Conservation (phyloP, 2,113 vertebrate species). For the Elephas maximus region DNA sequence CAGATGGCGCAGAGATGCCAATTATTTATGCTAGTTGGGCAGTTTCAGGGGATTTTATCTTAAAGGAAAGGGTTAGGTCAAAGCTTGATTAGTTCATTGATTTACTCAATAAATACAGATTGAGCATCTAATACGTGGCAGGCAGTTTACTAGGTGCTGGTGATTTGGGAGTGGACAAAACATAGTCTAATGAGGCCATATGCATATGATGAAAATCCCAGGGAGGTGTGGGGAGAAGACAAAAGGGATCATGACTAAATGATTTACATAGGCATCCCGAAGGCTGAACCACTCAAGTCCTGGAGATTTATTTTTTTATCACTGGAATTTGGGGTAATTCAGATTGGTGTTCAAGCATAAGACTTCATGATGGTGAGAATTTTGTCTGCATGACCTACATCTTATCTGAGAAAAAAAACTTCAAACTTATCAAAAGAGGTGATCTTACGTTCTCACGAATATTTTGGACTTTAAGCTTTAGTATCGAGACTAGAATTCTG, state of each 20-base stretch:
- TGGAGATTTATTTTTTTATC: conserved; percentile 9
- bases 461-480: neutral
- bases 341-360: neutral
- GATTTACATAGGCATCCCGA: neutral
- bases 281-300: neutral
- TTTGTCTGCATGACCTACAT: neutral
- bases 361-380: neutral
- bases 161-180: neutral
- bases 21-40: neutral
- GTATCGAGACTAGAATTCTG: neutral
- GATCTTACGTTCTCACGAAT: neutral
- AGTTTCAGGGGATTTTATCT: neutral
- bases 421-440: neutral
- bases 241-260: neutral
- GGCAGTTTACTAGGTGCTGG: neutral
- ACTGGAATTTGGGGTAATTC: conserved; percentile 38
- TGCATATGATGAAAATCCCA: neutral
- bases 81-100: neutral
- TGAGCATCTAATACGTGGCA: neutral
- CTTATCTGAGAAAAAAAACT: neutral
- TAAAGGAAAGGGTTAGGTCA: neutral
- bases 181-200: neutral
- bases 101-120: neutral
- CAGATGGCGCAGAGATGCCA: neutral
- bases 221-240: neutral